These are phyloP conservation scores for Heterodera carotae DNA, from an alignment of 1,140 invertebrate species.

Conservation along the genomic window DNA sequence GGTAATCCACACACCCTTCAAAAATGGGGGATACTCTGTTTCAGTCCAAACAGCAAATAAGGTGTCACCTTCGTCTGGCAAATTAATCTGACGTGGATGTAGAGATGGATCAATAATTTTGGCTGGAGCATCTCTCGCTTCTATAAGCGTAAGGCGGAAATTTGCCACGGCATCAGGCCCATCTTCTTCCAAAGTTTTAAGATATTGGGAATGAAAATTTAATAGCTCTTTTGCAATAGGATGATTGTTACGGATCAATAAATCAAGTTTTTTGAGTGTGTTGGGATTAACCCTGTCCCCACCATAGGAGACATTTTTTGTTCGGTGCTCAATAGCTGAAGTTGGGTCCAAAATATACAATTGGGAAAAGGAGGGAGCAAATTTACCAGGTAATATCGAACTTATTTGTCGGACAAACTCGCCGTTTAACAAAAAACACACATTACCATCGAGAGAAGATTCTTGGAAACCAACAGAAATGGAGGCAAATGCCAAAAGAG, in stretches of 20 bases:
- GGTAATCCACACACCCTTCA: background rate
- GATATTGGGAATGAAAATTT: conserved; percentile 6
- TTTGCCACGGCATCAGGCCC: too few relatives aligned
- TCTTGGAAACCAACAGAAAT: conserved; percentile 13
- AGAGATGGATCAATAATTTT: background rate
- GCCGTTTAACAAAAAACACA: conserved; percentile 6
- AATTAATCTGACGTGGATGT: background rate
- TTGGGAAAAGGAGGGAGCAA: background rate
- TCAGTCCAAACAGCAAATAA: background rate
- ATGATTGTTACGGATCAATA: background rate
- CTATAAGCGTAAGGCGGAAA: too few relatives aligned
- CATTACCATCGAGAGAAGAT: background rate
- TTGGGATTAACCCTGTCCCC: background rate
- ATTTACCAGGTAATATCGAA: background rate
- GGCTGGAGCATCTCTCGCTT: too few relatives aligned
- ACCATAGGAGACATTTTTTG: background rate
- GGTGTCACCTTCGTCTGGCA: background rate
- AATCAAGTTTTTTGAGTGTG: background rate
- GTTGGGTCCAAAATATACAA: background rate
- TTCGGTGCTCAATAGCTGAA: background rate
- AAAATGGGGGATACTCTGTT: background rate
- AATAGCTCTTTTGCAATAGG: background rate
- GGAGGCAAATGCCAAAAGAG: conserved; percentile 5
- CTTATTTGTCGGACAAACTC: background rate
- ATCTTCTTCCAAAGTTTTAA: too few relatives aligned